phyloP scores from a whole-genome alignment of 2,888 invertebrate species.

The Agrochola circellaris region DNA sequence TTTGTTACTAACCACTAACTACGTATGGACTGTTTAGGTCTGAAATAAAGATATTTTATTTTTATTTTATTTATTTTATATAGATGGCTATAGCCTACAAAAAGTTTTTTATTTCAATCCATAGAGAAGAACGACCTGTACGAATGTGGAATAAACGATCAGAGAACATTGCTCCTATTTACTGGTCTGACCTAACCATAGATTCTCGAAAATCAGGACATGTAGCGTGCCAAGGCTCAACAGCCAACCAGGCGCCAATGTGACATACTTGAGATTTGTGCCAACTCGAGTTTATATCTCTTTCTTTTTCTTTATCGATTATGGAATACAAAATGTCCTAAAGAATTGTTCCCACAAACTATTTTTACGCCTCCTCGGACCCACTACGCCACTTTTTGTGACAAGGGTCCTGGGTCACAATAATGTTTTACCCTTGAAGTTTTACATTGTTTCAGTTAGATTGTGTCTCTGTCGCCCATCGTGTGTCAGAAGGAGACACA shows the following conservation, averaged over 20 bases:
- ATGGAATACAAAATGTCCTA: constrained; percentile 39
- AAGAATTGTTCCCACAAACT: constrained; percentile 48
- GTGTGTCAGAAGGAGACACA: constrained; percentile 13
- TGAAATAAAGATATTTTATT: no score
- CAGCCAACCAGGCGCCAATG: constrained; percentile 77
- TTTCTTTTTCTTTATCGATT: constrained; percentile 67
- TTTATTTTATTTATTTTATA: no score
- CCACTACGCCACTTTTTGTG: constrained; percentile 41
- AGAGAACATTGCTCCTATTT: constrained; percentile 39
- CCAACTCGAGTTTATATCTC: constrained; percentile 74
- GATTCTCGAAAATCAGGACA: constrained; percentile 72
- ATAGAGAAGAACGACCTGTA: constrained; percentile 7
- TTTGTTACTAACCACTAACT: no score
- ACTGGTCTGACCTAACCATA: constrained; percentile 57
- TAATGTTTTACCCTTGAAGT: constrained; percentile 55
- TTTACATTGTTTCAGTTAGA: constrained; percentile 52
- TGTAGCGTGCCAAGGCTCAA: constrained; percentile 74
- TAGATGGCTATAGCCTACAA: neutral
- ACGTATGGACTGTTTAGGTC: no score
- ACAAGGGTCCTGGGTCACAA: constrained; percentile 55
- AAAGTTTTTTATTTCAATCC: no score
- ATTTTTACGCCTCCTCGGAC: constrained; percentile 57
- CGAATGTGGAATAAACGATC: constrained; percentile 34
- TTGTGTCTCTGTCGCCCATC: constrained; percentile 4
- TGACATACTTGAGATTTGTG: constrained; percentile 79